Percentiles rank a stretch among this genome's conserved stretches.
Conservation (phyloP, 2,888 invertebrate species). For the Rhagonycha fulva region DNA sequence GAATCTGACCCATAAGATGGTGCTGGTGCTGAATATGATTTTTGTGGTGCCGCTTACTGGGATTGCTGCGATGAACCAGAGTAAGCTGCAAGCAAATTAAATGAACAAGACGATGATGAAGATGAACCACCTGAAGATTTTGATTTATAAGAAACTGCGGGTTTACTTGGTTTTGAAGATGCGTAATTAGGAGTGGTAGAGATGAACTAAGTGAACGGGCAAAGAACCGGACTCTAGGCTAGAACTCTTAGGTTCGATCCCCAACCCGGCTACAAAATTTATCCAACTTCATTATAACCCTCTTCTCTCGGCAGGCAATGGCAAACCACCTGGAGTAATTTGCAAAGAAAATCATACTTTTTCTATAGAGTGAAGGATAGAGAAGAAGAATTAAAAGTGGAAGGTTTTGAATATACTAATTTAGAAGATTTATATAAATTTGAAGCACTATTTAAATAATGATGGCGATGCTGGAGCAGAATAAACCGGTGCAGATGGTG, state of each 20-base stretch:
- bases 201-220: too few species aligned
- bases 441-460: constrained; percentile 8
- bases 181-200: too few species aligned
- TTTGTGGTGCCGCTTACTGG: background rate
- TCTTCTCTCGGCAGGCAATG: too few species aligned
- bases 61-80: background rate
- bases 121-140: background rate
- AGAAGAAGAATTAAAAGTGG: too few species aligned
- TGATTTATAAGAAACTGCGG: background rate
- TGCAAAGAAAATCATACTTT: too few species aligned
- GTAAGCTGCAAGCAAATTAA: background rate
- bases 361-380: too few species aligned
- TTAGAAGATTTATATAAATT: background rate
- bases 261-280: too few species aligned
- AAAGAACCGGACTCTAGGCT: too few species aligned
- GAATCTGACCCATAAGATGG: constrained; percentile 20
- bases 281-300: too few species aligned
- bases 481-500: constrained; percentile 17
- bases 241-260: too few species aligned
- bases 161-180: background rate
- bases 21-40: constrained; percentile 16
- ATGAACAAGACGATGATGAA: constrained; percentile 2
- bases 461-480: constrained; percentile 30
- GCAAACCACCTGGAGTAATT: too few species aligned
- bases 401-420: background rate